Conservation (phyloP, 1,140 invertebrate species). For the Mamestra configurata region DNA sequence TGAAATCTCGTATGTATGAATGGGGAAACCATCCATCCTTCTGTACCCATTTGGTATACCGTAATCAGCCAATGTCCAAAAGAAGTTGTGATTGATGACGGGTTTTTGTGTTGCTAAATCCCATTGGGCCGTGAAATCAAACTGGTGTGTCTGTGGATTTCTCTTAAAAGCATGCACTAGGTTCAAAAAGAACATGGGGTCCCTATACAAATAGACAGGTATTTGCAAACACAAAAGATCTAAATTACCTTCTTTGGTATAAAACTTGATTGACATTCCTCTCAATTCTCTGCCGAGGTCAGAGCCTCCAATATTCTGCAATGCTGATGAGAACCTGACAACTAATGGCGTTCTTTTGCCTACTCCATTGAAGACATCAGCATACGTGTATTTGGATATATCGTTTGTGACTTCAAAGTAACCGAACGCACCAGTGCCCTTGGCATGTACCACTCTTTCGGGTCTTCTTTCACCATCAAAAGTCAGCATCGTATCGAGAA, state of each 20-base stretch:
- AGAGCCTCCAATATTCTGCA: conserved; percentile 94
- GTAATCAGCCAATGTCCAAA: conserved; percentile 94
- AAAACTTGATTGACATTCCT: conserved; percentile 92
- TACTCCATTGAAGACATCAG: conserved; percentile 93
- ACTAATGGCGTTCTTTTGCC: conserved; percentile 95
- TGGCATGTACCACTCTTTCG: conserved; percentile 97
- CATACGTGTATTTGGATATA: conserved; percentile 95
- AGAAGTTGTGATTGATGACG: conserved; percentile 93
- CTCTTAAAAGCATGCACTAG: neutral
- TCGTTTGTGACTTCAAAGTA: conserved; percentile 98
- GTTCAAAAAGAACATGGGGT: conserved; percentile 78
- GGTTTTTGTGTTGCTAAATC: conserved; percentile 90
- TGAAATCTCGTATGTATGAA: conserved; percentile 91
- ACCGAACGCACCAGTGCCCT: conserved; percentile 97
- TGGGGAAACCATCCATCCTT: conserved; percentile 90
- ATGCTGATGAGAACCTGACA: conserved; percentile 93
- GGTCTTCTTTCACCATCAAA: conserved; percentile 97
- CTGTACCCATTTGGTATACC: conserved; percentile 96
- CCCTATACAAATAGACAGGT: conserved; percentile 92
- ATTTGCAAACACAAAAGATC: conserved; percentile 89
- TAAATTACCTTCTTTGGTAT: conserved; percentile 93
- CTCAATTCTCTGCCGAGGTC: conserved; percentile 91
- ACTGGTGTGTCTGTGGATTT: conserved; percentile 36
- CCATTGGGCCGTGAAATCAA: conserved; percentile 15
- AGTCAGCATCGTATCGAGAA: conserved; percentile 84